These are phyloP conservation scores for Ctenicera cuprea DNA, from an alignment of 2,888 invertebrate species.

Conservation along the genomic window DNA sequence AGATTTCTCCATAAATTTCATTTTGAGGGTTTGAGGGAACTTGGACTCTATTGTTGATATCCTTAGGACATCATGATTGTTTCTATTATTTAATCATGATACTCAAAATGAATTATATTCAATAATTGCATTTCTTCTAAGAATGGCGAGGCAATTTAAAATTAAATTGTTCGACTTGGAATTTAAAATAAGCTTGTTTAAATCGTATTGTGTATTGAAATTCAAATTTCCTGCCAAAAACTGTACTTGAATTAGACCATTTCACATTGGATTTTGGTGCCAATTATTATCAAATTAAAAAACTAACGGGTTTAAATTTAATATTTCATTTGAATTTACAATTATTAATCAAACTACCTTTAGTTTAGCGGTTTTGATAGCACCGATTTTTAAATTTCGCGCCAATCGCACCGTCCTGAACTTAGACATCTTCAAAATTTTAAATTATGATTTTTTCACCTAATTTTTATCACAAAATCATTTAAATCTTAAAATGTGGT, in stretches of 20 bases:
- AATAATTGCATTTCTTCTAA: neutral
- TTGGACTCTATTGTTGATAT: slow-evolving; percentile 54
- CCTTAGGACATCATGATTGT: slow-evolving; percentile 40
- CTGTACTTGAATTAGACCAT: neutral
- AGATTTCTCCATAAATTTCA: neutral
- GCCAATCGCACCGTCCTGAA: too few relatives aligned
- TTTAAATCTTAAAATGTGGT: neutral
- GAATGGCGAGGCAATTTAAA: neutral
- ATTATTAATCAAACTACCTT: too few relatives aligned
- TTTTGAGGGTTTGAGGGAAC: slow-evolving; percentile 42
- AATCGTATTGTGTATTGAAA: too few relatives aligned
- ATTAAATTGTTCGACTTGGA: neutral
- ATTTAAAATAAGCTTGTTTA: too few relatives aligned
- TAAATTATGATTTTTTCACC: too few relatives aligned
- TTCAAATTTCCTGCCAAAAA: neutral
- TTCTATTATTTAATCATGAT: slow-evolving; percentile 21
- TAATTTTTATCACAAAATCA: too few relatives aligned
- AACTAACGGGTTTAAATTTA: too few relatives aligned
- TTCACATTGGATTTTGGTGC: neutral
- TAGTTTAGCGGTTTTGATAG: too few relatives aligned
- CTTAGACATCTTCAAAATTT: too few relatives aligned
- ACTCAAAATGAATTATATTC: neutral
- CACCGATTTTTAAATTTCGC: too few relatives aligned
- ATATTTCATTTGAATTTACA: too few relatives aligned
- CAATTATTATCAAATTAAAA: neutral